Evolutionary conservation across 1,140 invertebrate species (phyloP), one percentile per base, ranked within the genome.

Genomic region (Gonioctena quinquepunctata): DNA sequence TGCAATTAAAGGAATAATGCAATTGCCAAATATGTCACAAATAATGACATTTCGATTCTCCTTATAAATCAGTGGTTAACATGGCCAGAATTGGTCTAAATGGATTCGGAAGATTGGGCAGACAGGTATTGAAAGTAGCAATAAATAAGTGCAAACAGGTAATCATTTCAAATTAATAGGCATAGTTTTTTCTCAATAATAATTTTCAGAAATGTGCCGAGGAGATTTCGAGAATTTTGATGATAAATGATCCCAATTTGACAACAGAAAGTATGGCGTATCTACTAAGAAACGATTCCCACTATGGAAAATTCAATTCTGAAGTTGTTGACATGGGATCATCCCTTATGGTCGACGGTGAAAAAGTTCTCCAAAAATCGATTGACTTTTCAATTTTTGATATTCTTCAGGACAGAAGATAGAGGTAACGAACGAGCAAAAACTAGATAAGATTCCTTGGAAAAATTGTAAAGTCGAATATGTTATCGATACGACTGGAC

Each of bases 1-100:
- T n/a, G n/a, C n/a, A n/a, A n/a, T n/a, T n/a, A n/a, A n/a, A n/a
- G n/a, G n/a, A n/a, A n/a, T n/a, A n/a, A n/a, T n/a, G n/a, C n/a
- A n/a, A n/a, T n/a, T n/a, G n/a, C n/a, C n/a, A n/a, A n/a, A n/a
- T n/a, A n/a, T n/a, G n/a, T n/a, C n/a, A n/a, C n/a, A n/a, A n/a
- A 13, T n/a, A 13, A 42, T n/a, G 33, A 42, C 33, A 42, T 42
- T 42, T 42, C 16, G 33, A 42, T 42, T 42, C 11, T n/a, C 3
- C 33, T 42, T 42, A n/a, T 1, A 42, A 13, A 13, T 42, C 16
- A 42, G 2, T 11, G 16, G 16, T 42, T 42, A 42, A n/a, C 33
- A 72, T 72, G 70, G 66, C 65, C n/a, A 72, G 63, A 64, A 64
- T 72, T 57, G 70, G 70, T 19, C 64, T 72, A 42, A 72, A 72